Percentiles rank a stretch among this genome's conserved stretches.
Evolutionary conservation across 2,888 invertebrate species (phyloP).

Genomic region (Nematopogon swammerdamellus): DNA sequence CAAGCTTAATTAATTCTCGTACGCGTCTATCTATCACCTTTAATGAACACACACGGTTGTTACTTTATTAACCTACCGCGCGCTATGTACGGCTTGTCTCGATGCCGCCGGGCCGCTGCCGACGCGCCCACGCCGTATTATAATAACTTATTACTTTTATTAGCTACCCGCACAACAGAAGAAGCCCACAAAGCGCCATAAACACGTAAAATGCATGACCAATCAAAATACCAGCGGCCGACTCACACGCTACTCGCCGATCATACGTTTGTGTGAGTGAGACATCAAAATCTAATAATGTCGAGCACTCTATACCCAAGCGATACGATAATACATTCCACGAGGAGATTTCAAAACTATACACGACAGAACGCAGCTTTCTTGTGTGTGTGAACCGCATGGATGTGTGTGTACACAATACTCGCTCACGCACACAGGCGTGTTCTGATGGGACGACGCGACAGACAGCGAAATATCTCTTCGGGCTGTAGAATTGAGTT

Average conservation of each 20-base stretch:
- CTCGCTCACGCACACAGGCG: constrained; percentile 22
- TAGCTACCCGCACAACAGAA: constrained; percentile 24
- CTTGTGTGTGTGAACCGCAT: constrained; percentile 28
- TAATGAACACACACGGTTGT: background rate
- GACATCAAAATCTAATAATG: too few species aligned
- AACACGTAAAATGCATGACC: constrained; percentile 57
- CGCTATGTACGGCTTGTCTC: background rate
- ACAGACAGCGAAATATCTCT: too few species aligned
- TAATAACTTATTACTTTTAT: constrained; percentile 46
- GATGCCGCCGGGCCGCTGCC: background rate
- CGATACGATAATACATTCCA: too few species aligned
- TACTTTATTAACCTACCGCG: background rate
- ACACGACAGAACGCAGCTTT: background rate
- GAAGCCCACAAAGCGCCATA: constrained; percentile 33
- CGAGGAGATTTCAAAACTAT: too few species aligned
- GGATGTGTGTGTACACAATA: constrained; percentile 14
- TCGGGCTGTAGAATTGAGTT: too few species aligned
- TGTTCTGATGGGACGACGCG: constrained; percentile 20
- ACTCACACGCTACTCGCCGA: constrained; percentile 20
- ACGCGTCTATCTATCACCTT: background rate
- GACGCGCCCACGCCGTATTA: constrained; percentile 15
- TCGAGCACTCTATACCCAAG: too few species aligned
- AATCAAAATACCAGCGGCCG: constrained; percentile 55
- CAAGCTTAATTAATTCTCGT: background rate
- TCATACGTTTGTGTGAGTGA: constrained; percentile 1